Evolutionary conservation across 2,888 invertebrate species (phyloP).

Genomic region (Meganola albula): DNA sequence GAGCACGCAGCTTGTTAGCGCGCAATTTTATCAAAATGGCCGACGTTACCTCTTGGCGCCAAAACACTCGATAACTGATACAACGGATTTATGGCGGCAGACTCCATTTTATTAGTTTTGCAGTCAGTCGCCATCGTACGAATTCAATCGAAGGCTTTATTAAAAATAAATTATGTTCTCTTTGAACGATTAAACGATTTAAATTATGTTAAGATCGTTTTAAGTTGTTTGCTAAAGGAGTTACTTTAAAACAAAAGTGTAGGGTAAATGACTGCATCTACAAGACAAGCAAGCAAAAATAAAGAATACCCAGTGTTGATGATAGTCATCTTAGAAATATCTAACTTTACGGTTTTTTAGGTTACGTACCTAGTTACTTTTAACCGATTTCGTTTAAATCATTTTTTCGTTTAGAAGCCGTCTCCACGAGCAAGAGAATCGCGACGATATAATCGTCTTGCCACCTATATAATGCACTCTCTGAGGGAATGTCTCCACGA

Average conservation of each 20-base stretch:
- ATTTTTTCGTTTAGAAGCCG: too few species aligned
- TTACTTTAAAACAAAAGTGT: constrained; percentile 23
- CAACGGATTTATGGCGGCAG: constrained; percentile 41
- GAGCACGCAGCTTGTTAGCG: constrained; percentile 40
- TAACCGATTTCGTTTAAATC: too few species aligned
- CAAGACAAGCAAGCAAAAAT: too few species aligned
- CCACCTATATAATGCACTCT: too few species aligned
- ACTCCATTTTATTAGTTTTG: constrained; percentile 40
- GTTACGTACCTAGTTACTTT: too few species aligned
- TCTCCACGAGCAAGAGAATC: too few species aligned
- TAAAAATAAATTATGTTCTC: constrained; percentile 39
- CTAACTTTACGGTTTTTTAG: too few species aligned
- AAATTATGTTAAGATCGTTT: constrained; percentile 30
- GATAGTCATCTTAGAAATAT: too few species aligned
- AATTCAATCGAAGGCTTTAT: constrained; percentile 33
- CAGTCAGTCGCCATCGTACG: constrained; percentile 22
- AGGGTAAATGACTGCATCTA: too few species aligned
- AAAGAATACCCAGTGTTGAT: too few species aligned
- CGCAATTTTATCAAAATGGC: constrained; percentile 47
- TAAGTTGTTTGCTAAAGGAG: constrained; percentile 16
- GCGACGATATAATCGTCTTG: too few species aligned
- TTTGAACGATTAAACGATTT: constrained; percentile 28
- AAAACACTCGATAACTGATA: constrained; percentile 43
- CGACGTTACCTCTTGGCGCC: constrained; percentile 44
- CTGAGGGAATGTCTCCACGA: too few species aligned